Evolutionary conservation across 2,888 invertebrate genomes (phyloP).

Genomic region (Eupithecia subfuscata): DNA sequence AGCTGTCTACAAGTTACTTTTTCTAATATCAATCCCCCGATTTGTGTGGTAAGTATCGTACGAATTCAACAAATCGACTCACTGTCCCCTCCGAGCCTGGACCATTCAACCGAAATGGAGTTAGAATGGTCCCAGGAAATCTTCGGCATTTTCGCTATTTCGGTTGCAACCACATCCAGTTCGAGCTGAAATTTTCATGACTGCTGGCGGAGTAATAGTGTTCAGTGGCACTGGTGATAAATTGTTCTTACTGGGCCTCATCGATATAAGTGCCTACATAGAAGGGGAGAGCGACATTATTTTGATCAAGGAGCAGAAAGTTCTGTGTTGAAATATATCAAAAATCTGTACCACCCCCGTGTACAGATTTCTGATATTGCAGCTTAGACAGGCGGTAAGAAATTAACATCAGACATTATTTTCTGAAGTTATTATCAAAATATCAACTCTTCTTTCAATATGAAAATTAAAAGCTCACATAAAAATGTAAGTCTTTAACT

Average conservation of each 20-base stretch:
- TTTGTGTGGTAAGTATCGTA: slow-evolving; percentile 24
- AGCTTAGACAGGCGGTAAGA: no score
- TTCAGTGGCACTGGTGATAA: not conserved
- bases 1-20: not conserved
- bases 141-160: slow-evolving; percentile 60
- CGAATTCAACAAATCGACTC: slow-evolving; percentile 32
- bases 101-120: slow-evolving; percentile 42
- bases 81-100: slow-evolving; percentile 30
- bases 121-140: slow-evolving; percentile 44
- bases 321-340: not conserved
- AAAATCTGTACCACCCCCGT: not conserved
- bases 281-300: not conserved
- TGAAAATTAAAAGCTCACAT: no score
- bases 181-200: slow-evolving; percentile 74
- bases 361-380: no score
- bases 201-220: not conserved
- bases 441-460: no score
- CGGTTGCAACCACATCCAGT: slow-evolving; percentile 53
- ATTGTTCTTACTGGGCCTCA: not conserved
- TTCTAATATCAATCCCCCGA: slow-evolving; percentile 10
- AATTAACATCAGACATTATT: no score
- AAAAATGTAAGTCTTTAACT: no score
- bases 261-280: not conserved
- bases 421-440: no score
- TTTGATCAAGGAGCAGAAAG: not conserved